A percentile compares a stretch with the other conserved stretches of the same genome.
These are phyloP conservation scores for Anorthoa munda DNA, from an alignment of 2,888 invertebrate species.

Conservation along the genomic window DNA sequence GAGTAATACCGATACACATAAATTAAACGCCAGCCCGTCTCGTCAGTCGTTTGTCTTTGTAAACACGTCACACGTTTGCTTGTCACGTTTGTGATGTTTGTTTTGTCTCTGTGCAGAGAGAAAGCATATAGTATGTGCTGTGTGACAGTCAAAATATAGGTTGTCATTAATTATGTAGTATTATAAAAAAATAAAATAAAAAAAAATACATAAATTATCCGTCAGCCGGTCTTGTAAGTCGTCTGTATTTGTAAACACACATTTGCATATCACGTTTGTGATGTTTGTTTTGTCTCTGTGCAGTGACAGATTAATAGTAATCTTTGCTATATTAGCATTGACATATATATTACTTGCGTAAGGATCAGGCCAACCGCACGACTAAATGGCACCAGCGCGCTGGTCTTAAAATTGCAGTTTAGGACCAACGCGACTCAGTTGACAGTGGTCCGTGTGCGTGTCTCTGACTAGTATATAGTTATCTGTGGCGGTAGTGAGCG, in stretches of 20 bases:
- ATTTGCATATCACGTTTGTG: slow-evolving; percentile 42
- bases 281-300: slow-evolving; percentile 9
- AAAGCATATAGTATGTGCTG: neutral
- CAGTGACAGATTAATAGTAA: neutral
- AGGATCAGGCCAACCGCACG: too few relatives aligned
- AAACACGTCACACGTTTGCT: slow-evolving; percentile 52
- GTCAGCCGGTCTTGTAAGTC: slow-evolving; percentile 31
- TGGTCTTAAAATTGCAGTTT: too few relatives aligned
- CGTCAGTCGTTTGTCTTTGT: slow-evolving; percentile 40
- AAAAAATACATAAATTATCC: slow-evolving; percentile 20
- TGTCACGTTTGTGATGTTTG: slow-evolving; percentile 44
- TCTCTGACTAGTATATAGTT: too few relatives aligned
- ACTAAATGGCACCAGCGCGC: too few relatives aligned
- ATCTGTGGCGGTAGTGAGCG: too few relatives aligned
- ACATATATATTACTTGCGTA: too few relatives aligned
- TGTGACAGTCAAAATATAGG: neutral
- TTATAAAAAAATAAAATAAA: neutral
- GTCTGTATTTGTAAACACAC: slow-evolving; percentile 49
- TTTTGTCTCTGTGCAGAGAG: neutral
- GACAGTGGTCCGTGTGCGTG: too few relatives aligned
- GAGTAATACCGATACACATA: slow-evolving; percentile 18
- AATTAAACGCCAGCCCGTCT: slow-evolving; percentile 42
- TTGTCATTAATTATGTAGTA: neutral
- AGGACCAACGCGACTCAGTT: too few relatives aligned
- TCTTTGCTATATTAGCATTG: neutral